Conservation (phyloP, 2,113 vertebrate species). For the Callospermophilus lateralis region DNA sequence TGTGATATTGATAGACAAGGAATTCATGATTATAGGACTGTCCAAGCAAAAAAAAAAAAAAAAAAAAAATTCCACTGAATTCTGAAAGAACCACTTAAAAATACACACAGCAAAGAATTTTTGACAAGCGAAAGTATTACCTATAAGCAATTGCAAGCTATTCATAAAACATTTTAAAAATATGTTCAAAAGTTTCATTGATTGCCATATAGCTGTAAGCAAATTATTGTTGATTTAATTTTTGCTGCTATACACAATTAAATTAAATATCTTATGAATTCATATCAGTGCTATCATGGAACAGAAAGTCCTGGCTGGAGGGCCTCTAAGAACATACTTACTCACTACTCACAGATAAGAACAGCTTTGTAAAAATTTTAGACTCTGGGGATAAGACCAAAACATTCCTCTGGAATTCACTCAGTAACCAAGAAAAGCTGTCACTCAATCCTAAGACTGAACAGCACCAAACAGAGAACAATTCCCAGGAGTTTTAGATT, state of each 20-base stretch:
- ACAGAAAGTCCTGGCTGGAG: not conserved
- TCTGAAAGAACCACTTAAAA: conserved; percentile 9
- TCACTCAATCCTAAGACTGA: not conserved
- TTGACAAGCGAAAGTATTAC: conserved; percentile 42
- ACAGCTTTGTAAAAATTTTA: not conserved
- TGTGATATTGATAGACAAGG: not conserved
- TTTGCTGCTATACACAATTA: not conserved
- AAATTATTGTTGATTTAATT: conserved; percentile 48
- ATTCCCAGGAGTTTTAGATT: fast-evolving
- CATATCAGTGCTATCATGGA: not conserved
- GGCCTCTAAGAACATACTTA: not conserved
- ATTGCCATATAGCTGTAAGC: not conserved
- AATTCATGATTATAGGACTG: not conserved
- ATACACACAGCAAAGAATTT: not conserved
- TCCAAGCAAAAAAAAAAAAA: not conserved
- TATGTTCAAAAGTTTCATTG: conserved; percentile 20
- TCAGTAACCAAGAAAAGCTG: not conserved
- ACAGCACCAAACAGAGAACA: not conserved
- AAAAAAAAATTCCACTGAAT: not conserved
- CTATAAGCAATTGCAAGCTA: not conserved
- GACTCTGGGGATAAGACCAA: too few relatives aligned
- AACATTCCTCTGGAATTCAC: too few relatives aligned
- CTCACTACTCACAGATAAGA: not conserved
- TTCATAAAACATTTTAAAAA: conserved; percentile 21
- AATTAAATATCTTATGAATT: not conserved